These are phyloP conservation scores for Eupleurogrammus muticus DNA, from an alignment of 2,797 vertebrate species.

Conservation along the genomic window DNA sequence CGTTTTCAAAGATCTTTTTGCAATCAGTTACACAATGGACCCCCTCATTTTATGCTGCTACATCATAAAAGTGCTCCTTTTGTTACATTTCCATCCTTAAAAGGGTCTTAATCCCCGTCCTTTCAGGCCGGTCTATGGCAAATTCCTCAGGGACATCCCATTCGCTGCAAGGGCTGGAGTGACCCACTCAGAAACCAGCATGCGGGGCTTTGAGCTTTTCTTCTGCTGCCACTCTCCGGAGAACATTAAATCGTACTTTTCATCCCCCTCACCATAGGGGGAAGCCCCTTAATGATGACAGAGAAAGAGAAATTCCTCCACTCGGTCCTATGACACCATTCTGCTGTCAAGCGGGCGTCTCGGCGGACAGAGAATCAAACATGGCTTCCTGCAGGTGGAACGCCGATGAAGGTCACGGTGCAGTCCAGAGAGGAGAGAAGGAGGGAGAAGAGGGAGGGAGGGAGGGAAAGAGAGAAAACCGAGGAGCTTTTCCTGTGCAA, in stretches of 20 bases:
- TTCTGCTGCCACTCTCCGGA: conserved; percentile 88
- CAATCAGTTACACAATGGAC: conserved; percentile 93
- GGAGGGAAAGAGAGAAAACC: conserved; percentile 45
- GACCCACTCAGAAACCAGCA: conserved; percentile 90
- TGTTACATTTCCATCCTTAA: conserved; percentile 97
- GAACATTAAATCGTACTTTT: conserved; percentile 95
- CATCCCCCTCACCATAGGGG: conserved; percentile 89
- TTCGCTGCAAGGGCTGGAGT: conserved; percentile 90
- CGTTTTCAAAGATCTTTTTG: conserved; percentile 92
- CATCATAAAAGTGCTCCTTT: conserved; percentile 98
- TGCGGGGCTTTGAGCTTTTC: conserved; percentile 89
- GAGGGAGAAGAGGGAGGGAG: conserved; percentile 51
- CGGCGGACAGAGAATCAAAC: conserved; percentile 88
- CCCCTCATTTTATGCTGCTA: conserved; percentile 97
- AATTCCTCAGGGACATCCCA: conserved; percentile 95
- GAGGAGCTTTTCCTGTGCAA: conserved; percentile 84
- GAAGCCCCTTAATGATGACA: conserved; percentile 92
- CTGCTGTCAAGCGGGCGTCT: conserved; percentile 87
- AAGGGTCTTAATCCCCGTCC: conserved; percentile 94
- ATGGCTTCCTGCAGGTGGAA: conserved; percentile 93
- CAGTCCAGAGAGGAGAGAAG: conserved; percentile 78
- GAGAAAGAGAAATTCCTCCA: conserved; percentile 93
- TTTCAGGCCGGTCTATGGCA: conserved; percentile 90
- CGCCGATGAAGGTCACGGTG: conserved; percentile 86
- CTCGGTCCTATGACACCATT: conserved; percentile 88